These are phyloP conservation scores for Watsonalla binaria DNA, from an alignment of 2,888 invertebrate genomes.

Conservation along the genomic window DNA sequence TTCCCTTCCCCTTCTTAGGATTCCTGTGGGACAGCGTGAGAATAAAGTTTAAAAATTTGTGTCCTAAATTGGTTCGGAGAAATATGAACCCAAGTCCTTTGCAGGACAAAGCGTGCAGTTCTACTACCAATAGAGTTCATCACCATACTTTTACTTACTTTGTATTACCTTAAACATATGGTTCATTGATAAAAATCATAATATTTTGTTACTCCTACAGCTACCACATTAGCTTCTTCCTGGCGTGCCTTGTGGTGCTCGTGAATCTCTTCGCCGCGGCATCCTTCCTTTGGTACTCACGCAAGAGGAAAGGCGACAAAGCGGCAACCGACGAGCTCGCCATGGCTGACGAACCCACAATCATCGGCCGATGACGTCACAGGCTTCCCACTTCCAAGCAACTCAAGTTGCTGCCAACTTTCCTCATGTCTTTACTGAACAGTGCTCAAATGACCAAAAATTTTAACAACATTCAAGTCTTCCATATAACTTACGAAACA, in stretches of 20 bases:
- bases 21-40: no score
- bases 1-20: no score
- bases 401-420: constrained; percentile 42
- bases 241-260: constrained; percentile 88
- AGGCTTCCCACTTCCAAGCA: constrained; percentile 29
- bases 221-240: constrained; percentile 85
- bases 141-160: no score
- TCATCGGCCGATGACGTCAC: constrained; percentile 82
- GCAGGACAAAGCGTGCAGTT: no score
- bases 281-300: constrained; percentile 88
- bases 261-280: constrained; percentile 83
- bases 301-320: constrained; percentile 90
- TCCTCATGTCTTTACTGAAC: constrained; percentile 64
- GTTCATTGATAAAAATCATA: no score
- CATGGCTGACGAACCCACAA: constrained; percentile 91
- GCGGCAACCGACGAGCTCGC: constrained; percentile 90
- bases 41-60: no score
- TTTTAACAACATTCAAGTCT: constrained; percentile 60
- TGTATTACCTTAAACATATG: no score
- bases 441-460: constrained; percentile 75
- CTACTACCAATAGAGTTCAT: no score
- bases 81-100: no score
- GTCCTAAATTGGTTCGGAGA: no score
- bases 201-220: constrained; percentile 36
- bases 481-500: constrained; percentile 49